Evolutionary conservation across 2,888 invertebrate species (phyloP), one percentile per base, ranked within the genome.

Genomic region (Candidula unifasciata): DNA sequence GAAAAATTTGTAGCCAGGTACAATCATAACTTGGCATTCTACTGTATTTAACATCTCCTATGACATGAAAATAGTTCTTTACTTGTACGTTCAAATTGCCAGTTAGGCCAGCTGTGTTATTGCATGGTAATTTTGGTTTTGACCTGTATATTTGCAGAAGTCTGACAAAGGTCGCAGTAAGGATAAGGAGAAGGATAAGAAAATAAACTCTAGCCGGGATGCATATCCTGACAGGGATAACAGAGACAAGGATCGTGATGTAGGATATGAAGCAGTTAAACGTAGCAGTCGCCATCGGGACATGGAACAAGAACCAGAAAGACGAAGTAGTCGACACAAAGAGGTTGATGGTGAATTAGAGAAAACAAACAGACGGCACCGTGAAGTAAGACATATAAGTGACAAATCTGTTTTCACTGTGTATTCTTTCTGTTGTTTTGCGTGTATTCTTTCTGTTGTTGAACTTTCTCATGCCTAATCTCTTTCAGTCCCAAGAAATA

Each of bases 231-330:
- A 81, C 18, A 76, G 78, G 64, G 60, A 64, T 66, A 60, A 85
- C 24, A 69, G 68, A 82, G 73, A 84, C 18, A 66, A 78, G 73
- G 86, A 80, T 57, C 80, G 78, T n/a, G 80, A 87, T 68, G 82
- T 84, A 35, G 86, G 86, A 27, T 83, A 87, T 69, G 78, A 80
- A 80, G 54, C n/a, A 79, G 69, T 85, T 64, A 82, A 78, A 69
- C 24, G 68, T 44, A 64, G 71, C 27, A 77, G 80, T 68, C 69
- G 73, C 77, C 52, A 85, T 60, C 33, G 35, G 21, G 71, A 81
- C 33, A 35, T 54, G 13, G 52, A 73, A 27, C 24, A 44, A 5
- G 52, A 52, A 52, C 52, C 73, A 44, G 27, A 73, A 52, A 73
- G 44, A 10, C 52, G 13, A 44, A 73, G 69, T 5, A 69, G 73